Percentiles rank a stretch among this genome's conserved stretches.
Conservation (phyloP, 64 coral and sea anemone species). For the Actinia tenebrosa region DNA sequence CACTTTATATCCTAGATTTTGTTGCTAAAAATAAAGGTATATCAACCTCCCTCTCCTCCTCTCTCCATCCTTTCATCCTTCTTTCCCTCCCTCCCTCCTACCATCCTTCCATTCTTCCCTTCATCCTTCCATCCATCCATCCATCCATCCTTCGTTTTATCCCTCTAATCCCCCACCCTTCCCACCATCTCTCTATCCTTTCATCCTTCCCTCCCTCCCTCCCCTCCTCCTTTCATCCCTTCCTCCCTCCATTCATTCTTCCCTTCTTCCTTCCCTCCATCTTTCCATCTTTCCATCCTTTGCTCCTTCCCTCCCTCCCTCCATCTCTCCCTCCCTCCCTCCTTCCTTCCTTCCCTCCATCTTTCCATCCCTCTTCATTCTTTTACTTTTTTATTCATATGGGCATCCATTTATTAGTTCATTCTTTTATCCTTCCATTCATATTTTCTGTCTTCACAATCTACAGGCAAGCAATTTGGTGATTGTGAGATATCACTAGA, state of each 20-base stretch:
- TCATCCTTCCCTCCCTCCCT: too few species aligned
- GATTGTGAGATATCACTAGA: constrained; percentile 25
- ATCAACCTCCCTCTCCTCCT: neutral
- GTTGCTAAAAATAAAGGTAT: constrained; percentile 68
- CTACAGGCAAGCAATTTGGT: constrained; percentile 16
- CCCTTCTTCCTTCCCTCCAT: neutral
- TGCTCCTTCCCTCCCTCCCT: neutral
- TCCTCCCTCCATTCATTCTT: too few species aligned
- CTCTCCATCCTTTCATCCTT: neutral
- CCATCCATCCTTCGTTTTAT: too few species aligned
- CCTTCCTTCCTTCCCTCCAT: neutral
- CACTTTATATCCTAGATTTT: constrained; percentile 72
- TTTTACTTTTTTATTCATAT: neutral
- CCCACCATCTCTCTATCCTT: too few species aligned
- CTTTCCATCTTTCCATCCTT: neutral
- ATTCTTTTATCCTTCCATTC: neutral
- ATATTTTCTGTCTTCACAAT: neutral
- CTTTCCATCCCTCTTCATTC: neutral
- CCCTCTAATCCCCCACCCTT: too few species aligned
- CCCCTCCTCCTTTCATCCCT: too few species aligned
- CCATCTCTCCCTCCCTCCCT: neutral
- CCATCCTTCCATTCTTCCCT: too few species aligned
- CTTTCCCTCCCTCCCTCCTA: too few species aligned
- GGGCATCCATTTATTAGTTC: neutral
- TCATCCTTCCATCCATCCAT: too few species aligned